Evolutionary conservation across 1,140 invertebrate species (phyloP).

Genomic region (Drosophila pandora): DNA sequence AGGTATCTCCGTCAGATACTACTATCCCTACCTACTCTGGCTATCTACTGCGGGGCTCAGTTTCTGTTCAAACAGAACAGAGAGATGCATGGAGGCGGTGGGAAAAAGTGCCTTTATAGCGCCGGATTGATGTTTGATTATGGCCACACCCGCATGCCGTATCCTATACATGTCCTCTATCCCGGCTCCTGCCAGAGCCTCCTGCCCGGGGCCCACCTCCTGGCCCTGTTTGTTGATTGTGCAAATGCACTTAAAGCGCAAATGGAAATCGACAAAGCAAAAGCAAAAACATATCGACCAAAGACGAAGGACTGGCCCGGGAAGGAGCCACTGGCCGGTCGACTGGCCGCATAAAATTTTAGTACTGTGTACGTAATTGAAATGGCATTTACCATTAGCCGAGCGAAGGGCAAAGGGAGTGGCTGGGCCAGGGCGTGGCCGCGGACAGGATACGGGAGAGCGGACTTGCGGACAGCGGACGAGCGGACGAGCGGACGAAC

Average conservation of each 20-base stretch:
- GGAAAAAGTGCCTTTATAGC: conserved; percentile 10
- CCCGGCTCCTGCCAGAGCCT: background rate
- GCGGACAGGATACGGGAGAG: conserved; percentile 37
- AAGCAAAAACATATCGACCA: conserved; percentile 4
- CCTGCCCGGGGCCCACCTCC: conserved; percentile 5
- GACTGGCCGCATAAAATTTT: conserved; percentile 76
- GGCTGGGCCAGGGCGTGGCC: conserved; percentile 40
- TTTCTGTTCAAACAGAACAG: background rate
- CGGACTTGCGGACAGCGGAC: conserved; percentile 33
- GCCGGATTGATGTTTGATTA: conserved; percentile 46
- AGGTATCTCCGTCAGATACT: background rate
- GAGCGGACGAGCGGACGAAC: conserved; percentile 29
- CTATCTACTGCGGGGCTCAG: background rate
- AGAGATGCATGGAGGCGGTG: background rate
- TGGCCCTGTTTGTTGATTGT: conserved; percentile 51
- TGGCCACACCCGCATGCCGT: conserved; percentile 25
- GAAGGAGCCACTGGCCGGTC: conserved; percentile 27
- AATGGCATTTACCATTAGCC: conserved; percentile 78
- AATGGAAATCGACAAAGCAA: conserved; percentile 65
- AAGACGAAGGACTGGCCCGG: background rate
- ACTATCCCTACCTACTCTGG: too few species aligned
- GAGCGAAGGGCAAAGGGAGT: conserved; percentile 19
- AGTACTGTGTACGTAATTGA: conserved; percentile 78
- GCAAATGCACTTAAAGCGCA: conserved; percentile 77
- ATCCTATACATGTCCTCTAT: background rate